These are phyloP conservation scores for Oenanthe melanoleuca DNA, from an alignment of 2,113 vertebrate genomes.

Conservation along the genomic window DNA sequence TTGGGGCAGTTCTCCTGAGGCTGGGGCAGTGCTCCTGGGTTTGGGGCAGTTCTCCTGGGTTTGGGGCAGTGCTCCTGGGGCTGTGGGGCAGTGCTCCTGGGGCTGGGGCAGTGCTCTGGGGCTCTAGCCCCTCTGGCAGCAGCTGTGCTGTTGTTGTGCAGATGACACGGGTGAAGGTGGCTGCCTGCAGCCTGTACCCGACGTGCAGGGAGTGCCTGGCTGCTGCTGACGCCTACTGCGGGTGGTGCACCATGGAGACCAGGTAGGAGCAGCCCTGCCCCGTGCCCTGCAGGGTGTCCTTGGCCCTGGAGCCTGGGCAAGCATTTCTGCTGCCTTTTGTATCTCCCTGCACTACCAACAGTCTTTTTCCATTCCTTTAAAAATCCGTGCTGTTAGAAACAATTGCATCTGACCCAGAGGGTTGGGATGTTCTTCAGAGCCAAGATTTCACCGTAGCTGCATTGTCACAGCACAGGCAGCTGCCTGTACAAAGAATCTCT, in stretches of 20 bases:
- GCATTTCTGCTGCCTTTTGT: neutral
- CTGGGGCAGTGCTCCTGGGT: no score
- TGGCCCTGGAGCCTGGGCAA: neutral
- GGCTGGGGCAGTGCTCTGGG: neutral
- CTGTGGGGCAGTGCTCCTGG: no score
- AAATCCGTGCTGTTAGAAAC: neutral
- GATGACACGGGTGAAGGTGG: conserved; percentile 90
- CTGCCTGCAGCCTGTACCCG: conserved; percentile 82
- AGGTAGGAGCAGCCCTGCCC: conserved; percentile 71
- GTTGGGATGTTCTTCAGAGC: neutral
- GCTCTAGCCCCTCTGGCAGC: neutral
- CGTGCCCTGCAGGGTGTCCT: fast-evolving
- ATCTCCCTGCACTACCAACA: neutral
- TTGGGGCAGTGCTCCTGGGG: no score
- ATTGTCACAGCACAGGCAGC: neutral
- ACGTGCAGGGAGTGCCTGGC: conserved; percentile 87
- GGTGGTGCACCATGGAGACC: conserved; percentile 94
- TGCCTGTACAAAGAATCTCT: neutral
- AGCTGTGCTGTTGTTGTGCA: conserved; percentile 55
- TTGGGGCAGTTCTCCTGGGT: no score
- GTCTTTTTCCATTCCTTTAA: neutral
- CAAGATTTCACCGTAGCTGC: neutral
- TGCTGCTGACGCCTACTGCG: conserved; percentile 88
- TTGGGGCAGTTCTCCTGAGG: no score
- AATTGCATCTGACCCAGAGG: neutral